These are phyloP conservation scores for Drosophila quadrilineata DNA, from an alignment of 1,140 invertebrate species.

Conservation along the genomic window DNA sequence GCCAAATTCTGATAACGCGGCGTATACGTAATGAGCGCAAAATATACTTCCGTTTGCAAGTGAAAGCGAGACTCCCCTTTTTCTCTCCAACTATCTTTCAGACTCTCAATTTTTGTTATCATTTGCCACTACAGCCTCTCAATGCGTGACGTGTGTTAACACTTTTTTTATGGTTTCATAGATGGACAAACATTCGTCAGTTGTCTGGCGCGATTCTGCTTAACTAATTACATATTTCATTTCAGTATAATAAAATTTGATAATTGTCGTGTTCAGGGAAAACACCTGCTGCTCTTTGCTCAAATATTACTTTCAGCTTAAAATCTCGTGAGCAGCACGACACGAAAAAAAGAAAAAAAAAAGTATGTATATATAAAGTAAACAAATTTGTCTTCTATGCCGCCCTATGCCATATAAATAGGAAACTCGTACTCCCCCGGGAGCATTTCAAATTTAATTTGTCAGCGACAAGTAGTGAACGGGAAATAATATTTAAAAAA, in stretches of 20 bases:
- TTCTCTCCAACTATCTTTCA: no score
- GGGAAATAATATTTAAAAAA: no score
- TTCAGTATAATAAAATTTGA: conserved; percentile 26
- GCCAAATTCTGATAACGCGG: conserved; percentile 10
- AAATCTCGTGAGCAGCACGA: conserved; percentile 21
- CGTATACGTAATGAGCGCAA: conserved; percentile 25
- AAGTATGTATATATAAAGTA: no score
- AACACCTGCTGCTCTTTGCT: conserved; percentile 47
- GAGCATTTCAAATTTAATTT: conserved; percentile 23
- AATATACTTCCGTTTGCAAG: conserved; percentile 42
- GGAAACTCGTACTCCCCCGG: conserved; percentile 11
- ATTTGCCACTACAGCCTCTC: no score
- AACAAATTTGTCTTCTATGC: no score
- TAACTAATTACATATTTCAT: conserved; percentile 41
- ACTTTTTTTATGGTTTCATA: conserved; percentile 49
- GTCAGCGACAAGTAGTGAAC: conserved; percentile 9
- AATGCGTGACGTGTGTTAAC: no score
- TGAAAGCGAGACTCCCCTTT: no score
- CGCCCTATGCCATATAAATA: conserved; percentile 34
- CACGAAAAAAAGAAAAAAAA: neutral
- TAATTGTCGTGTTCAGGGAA: conserved; percentile 36
- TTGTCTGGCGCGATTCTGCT: conserved; percentile 56
- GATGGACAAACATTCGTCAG: conserved; percentile 57
- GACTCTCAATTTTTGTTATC: no score
- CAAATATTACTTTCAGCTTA: conserved; percentile 39